phyloP scores from a whole-genome alignment of 2,797 vertebrate species.

The Selene dorsalis region DNA sequence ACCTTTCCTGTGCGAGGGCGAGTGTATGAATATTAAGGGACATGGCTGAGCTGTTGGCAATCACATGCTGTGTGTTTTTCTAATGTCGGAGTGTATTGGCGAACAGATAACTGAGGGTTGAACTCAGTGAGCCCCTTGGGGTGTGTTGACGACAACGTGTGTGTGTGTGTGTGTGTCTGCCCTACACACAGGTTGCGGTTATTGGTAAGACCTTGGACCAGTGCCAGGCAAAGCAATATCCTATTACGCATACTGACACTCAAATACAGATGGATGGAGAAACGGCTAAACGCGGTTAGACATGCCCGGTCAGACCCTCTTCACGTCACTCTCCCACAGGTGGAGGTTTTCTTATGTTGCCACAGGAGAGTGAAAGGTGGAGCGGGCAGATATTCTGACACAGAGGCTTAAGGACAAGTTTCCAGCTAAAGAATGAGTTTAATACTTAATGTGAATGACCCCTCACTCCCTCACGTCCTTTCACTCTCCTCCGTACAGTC shows the following conservation, averaged over 20 bases:
- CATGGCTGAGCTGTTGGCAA: neutral
- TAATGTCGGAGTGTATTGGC: neutral
- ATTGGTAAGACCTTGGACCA: constrained; percentile 49
- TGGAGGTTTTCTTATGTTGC: constrained; percentile 1
- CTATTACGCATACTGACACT: constrained; percentile 33
- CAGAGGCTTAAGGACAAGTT: constrained; percentile 18
- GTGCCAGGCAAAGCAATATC: constrained; percentile 41
- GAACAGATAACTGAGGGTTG: constrained; percentile 22
- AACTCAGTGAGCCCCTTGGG: constrained; percentile 39
- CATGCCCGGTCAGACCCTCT: neutral
- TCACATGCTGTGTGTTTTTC: neutral
- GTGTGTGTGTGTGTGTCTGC: constrained; percentile 30
- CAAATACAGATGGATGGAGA: neutral
- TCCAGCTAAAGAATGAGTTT: constrained; percentile 5
- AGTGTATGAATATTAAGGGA: neutral
- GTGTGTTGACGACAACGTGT: constrained; percentile 21
- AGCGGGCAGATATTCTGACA: neutral
- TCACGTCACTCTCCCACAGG: neutral
- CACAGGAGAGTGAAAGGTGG: neutral
- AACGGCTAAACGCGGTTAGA: neutral
- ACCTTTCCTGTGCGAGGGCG: constrained; percentile 3
- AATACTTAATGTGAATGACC: neutral
- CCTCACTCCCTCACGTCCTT: neutral
- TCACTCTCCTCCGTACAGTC: neutral
- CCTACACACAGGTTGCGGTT: constrained; percentile 41